Evolutionary conservation across 2,797 vertebrate species (phyloP).

Genomic region (Setipinna tenuifilis): DNA sequence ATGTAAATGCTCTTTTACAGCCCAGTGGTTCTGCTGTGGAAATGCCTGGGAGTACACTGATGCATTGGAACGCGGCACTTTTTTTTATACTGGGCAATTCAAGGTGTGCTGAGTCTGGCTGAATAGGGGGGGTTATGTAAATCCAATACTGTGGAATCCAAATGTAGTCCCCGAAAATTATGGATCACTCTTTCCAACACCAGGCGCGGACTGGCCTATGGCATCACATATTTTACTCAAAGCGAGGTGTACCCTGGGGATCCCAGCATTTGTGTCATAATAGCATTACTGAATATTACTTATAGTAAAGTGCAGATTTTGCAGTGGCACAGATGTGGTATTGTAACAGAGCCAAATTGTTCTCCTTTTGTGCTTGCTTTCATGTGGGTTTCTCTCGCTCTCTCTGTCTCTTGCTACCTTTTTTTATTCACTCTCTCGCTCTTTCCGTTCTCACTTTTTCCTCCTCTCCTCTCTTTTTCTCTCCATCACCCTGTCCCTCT

Average conservation of each 20-base stretch:
- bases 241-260: not conserved
- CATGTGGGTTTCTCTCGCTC: not conserved
- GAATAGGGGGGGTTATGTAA: not conserved
- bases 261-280: not conserved
- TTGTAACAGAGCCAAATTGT: not conserved
- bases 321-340: not conserved
- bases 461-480: not conserved
- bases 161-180: not conserved
- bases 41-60: not conserved
- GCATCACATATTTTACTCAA: not conserved
- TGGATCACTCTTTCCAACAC: not conserved
- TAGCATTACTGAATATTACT: not conserved
- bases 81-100: not conserved
- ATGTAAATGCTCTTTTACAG: slow-evolving; percentile 21
- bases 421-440: not conserved
- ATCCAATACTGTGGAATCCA: not conserved
- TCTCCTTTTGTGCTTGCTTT: not conserved
- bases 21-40: not conserved
- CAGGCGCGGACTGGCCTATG: not conserved
- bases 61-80: not conserved
- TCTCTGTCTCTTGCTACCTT: too few species aligned
- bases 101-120: not conserved
- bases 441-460: not conserved
- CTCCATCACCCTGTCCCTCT: not conserved
- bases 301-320: too few species aligned